phyloP scores from a whole-genome alignment of 2,888 invertebrate genomes.

The Netelia inedita region DNA sequence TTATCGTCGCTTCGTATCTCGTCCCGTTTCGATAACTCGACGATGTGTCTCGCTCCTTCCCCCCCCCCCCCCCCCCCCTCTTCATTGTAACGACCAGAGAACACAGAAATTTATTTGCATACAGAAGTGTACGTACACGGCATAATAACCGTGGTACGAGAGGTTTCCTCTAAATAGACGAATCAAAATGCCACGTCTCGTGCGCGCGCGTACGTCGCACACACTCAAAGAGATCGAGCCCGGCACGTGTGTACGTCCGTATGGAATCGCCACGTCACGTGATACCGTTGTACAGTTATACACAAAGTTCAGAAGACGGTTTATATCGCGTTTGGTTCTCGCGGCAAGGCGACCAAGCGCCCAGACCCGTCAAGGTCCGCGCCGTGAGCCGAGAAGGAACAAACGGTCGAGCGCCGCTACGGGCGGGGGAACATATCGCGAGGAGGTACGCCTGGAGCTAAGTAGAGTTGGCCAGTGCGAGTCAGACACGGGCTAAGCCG shows the following conservation, averaged over 20 bases:
- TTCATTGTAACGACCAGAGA: not conserved
- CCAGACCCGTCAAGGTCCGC: constrained; percentile 65
- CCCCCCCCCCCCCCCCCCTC: not conserved
- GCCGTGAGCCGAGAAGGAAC: constrained; percentile 14
- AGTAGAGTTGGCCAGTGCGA: constrained; percentile 59
- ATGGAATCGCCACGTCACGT: constrained; percentile 68
- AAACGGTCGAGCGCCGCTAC: not conserved
- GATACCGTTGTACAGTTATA: constrained; percentile 71
- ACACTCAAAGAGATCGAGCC: constrained; percentile 17
- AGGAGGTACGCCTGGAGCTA: constrained; percentile 12
- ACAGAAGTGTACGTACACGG: not conserved
- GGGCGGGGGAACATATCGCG: constrained; percentile 13
- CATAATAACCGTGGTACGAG: constrained; percentile 21
- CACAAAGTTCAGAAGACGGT: constrained; percentile 67
- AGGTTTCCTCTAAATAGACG: not conserved
- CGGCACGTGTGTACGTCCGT: constrained; percentile 43
- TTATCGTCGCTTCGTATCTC: not conserved
- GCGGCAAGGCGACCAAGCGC: constrained; percentile 4
- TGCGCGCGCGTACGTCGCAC: constrained; percentile 14
- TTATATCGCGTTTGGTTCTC: not conserved
- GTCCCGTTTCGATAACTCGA: constrained; percentile 2
- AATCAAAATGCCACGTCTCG: constrained; percentile 11
- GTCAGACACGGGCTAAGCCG: constrained; percentile 47
- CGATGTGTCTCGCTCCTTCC: too few relatives aligned
- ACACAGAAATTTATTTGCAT: not conserved